Conservation (phyloP, 2,113 vertebrate species). For the Notechis scutatus region DNA sequence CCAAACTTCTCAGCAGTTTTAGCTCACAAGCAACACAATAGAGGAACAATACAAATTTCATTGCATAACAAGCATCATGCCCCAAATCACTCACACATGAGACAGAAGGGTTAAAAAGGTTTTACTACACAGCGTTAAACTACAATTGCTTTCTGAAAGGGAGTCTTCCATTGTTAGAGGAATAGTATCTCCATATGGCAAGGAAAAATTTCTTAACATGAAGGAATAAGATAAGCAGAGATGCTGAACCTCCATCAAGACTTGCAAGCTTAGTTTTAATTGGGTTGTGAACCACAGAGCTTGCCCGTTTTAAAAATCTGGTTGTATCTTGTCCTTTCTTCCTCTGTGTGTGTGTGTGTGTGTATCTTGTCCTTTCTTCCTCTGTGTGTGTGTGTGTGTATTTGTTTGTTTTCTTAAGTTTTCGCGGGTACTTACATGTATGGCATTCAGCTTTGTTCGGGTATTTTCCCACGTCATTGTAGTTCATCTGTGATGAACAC, state of each 20-base stretch:
- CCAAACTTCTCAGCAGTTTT: slow-evolving; percentile 63
- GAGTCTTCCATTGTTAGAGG: slow-evolving; percentile 59
- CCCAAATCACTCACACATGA: slow-evolving; percentile 65
- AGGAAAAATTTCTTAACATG: slow-evolving; percentile 37
- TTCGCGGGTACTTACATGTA: no score
- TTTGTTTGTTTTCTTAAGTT: background rate
- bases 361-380: no score
- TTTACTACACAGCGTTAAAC: slow-evolving; percentile 65
- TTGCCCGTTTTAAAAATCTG: slow-evolving; percentile 54
- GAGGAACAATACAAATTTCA: slow-evolving; percentile 65
- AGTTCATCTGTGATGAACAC: no score
- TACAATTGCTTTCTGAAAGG: slow-evolving; percentile 59
- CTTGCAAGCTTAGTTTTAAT: slow-evolving; percentile 55
- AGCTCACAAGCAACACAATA: slow-evolving; percentile 70
- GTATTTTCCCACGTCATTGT: no score
- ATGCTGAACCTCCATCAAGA: slow-evolving; percentile 32
- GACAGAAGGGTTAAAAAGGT: slow-evolving; percentile 62
- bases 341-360: no score
- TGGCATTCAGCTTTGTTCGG: no score
- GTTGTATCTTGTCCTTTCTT: background rate
- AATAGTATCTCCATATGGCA: slow-evolving; percentile 57
- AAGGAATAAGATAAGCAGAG: slow-evolving; percentile 46
- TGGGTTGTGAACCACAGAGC: slow-evolving; percentile 56
- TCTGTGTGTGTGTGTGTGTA: background rate
- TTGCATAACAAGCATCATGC: slow-evolving; percentile 62